These are phyloP conservation scores for Psix sp. DNA, from an alignment of 1,140 invertebrate genomes.

Conservation along the genomic window DNA sequence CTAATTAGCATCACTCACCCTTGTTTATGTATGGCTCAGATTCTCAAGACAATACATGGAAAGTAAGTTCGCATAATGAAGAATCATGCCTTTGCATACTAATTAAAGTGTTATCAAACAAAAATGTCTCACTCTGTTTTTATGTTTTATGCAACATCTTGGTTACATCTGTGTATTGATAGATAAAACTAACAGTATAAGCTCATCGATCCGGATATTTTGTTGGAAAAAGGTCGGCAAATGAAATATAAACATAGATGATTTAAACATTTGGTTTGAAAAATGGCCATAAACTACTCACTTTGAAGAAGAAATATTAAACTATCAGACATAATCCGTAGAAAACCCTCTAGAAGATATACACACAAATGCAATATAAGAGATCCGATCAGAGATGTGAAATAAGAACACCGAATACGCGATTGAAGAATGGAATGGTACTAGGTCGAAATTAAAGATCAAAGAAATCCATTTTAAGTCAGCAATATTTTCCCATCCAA, in stretches of 20 bases:
- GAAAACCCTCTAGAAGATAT: too few relatives aligned
- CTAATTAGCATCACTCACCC: conserved; percentile 64
- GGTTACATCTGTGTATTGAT: too few relatives aligned
- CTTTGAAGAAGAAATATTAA: too few relatives aligned
- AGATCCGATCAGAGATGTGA: too few relatives aligned
- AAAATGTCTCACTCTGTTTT: conserved; percentile 15
- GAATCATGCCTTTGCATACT: conserved; percentile 54
- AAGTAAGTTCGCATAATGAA: conserved; percentile 54
- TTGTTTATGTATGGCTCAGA: conserved; percentile 50
- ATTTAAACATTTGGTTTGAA: too few relatives aligned
- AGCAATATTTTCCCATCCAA: conserved; percentile 8
- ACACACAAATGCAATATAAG: too few relatives aligned
- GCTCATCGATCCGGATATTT: too few relatives aligned
- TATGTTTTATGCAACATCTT: neutral
- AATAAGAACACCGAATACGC: conserved; percentile 12
- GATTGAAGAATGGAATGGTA: conserved; percentile 14
- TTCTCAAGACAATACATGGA: conserved; percentile 57
- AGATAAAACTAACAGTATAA: too few relatives aligned
- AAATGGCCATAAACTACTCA: too few relatives aligned
- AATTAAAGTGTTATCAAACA: conserved; percentile 41
- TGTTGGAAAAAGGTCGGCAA: too few relatives aligned
- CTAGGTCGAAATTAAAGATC: conserved; percentile 8
- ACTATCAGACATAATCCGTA: too few relatives aligned
- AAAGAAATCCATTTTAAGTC: conserved; percentile 10
- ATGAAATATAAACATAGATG: too few relatives aligned